Conservation (phyloP, 2,113 vertebrate species). For the Eubucco bourcierii region DNA sequence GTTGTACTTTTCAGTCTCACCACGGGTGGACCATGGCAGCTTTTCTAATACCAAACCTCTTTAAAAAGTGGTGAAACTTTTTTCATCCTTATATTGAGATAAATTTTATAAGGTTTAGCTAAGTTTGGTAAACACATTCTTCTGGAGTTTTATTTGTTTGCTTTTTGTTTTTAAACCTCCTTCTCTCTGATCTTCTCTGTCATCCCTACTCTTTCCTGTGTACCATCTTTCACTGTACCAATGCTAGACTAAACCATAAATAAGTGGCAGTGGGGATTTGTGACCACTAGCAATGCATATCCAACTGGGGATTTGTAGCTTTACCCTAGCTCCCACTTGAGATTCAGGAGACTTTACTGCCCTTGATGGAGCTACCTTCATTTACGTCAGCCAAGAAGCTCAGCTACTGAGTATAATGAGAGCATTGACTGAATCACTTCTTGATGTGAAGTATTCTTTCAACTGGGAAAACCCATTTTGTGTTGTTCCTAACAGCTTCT, state of each 20-base stretch:
- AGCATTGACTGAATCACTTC: neutral
- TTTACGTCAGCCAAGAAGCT: neutral
- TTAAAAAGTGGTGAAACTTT: neutral
- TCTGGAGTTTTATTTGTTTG: neutral
- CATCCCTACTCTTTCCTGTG: neutral
- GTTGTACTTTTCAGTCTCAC: too few species aligned
- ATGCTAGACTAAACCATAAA: neutral
- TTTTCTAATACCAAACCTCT: neutral
- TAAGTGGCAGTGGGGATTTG: neutral
- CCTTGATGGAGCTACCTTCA: neutral
- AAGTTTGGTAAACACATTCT: neutral
- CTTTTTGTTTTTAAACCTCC: neutral
- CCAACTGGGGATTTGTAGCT: neutral
- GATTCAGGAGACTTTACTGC: neutral
- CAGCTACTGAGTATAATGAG: neutral
- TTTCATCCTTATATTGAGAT: neutral
- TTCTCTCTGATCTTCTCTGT: neutral
- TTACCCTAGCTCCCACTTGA: neutral
- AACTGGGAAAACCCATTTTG: neutral
- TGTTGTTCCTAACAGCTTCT: constrained; percentile 7
- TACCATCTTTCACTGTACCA: neutral
- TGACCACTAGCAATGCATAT: neutral
- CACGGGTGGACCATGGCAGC: too few species aligned
- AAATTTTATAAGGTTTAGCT: neutral
- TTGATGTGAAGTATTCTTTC: neutral